phyloP scores from a whole-genome alignment of 2,113 vertebrate species.

The Dryoscopus gambensis region DNA sequence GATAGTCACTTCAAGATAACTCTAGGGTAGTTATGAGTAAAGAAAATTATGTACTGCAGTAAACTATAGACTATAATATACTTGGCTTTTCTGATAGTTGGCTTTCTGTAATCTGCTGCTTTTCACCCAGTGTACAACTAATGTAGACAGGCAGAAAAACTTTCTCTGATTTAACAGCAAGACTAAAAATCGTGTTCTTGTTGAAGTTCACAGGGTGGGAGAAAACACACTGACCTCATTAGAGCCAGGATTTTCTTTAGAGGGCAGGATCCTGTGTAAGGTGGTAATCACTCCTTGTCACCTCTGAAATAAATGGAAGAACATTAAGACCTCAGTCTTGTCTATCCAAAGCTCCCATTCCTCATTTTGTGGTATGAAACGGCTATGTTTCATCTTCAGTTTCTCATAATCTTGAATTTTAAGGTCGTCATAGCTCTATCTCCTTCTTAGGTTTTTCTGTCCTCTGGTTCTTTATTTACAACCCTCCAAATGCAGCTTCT shows the following conservation, averaged over 20 bases:
- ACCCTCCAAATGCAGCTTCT: not conserved
- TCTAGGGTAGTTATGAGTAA: not conserved
- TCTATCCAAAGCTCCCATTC: not conserved
- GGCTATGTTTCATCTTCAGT: not conserved
- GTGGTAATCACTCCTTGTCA: not conserved
- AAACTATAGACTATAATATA: not conserved
- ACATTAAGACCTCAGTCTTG: not conserved
- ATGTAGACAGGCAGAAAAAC: not conserved
- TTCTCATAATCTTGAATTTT: not conserved
- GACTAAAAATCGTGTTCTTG: not conserved
- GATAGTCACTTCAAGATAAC: not conserved
- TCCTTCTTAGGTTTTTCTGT: not conserved
- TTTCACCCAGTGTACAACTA: not conserved
- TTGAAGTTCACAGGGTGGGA: not conserved
- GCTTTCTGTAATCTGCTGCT: not conserved
- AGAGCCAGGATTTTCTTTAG: not conserved
- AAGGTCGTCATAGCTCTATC: not conserved
- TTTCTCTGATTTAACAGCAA: not conserved
- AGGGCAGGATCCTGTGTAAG: not conserved
- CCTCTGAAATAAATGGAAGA: slow-evolving; percentile 1
- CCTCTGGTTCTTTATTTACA: not conserved
- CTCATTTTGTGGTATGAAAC: not conserved
- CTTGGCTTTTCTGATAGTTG: not conserved
- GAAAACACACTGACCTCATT: not conserved
- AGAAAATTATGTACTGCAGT: not conserved